These are phyloP conservation scores for Paramormyrops kingsleyae DNA, from an alignment of 2,113 vertebrate genomes.

Conservation along the genomic window DNA sequence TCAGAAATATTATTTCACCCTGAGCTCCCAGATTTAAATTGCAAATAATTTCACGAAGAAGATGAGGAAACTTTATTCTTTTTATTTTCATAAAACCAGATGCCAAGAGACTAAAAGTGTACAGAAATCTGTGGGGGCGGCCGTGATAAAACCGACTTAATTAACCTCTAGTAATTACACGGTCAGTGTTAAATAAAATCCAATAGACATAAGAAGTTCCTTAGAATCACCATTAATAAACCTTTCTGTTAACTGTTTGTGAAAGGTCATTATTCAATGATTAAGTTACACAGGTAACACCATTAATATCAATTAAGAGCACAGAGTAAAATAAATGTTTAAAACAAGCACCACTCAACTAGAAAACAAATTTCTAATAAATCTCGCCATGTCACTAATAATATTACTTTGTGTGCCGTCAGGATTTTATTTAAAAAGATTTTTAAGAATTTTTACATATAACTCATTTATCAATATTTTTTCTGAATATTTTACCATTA, in stretches of 20 bases:
- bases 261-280: conserved; percentile 2
- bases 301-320: not conserved
- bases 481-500: not conserved
- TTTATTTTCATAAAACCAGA: not conserved
- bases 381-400: not conserved
- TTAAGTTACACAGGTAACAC: not conserved
- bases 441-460: not conserved
- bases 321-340: not conserved
- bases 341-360: not conserved
- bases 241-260: not conserved
- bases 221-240: not conserved
- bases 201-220: not conserved
- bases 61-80: not conserved
- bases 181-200: conserved; percentile 5
- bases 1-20: conserved; percentile 9
- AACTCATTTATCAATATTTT: not conserved
- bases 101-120: not conserved
- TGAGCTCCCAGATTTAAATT: not conserved
- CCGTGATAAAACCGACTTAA: not conserved
- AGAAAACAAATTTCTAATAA: not conserved
- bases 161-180: conserved; percentile 18
- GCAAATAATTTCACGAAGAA: not conserved
- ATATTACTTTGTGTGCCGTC: not conserved
- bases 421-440: not conserved
- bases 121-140: not conserved